These are phyloP conservation scores for Ctenodactylus gundi DNA, from an alignment of 2,113 vertebrate species.

Conservation along the genomic window DNA sequence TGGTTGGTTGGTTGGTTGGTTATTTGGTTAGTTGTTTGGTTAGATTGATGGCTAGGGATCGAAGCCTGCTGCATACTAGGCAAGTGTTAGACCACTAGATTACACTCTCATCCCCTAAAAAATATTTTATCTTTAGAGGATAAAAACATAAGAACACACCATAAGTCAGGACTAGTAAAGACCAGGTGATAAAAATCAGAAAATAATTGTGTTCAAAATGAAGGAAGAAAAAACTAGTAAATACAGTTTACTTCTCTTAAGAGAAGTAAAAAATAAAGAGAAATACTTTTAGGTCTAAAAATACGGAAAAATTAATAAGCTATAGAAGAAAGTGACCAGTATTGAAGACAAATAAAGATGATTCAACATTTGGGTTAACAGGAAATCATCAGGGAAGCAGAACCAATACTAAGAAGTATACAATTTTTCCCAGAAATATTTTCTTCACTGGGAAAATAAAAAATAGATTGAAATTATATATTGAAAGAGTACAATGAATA, in stretches of 20 bases:
- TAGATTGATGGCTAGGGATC: neutral
- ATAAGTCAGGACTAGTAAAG: neutral
- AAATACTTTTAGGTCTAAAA: neutral
- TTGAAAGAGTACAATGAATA: neutral
- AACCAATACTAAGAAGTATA: neutral
- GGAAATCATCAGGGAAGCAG: neutral
- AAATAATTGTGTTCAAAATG: neutral
- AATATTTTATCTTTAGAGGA: neutral
- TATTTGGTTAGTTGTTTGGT: neutral
- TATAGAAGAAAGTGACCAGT: neutral
- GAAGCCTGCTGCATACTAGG: too few relatives aligned
- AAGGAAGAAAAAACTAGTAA: neutral
- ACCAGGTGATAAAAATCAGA: neutral
- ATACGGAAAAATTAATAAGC: neutral
- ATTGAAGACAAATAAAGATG: neutral
- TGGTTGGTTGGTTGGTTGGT: neutral
- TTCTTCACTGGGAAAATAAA: neutral
- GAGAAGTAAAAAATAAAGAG: neutral
- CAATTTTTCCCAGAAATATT: neutral
- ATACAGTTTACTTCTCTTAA: neutral
- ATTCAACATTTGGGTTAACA: neutral
- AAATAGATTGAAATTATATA: neutral
- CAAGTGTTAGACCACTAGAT: neutral
- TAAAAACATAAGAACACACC: neutral
- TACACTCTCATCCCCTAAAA: neutral